Percentiles rank a stretch among this genome's conserved stretches.
Conservation (phyloP, 2,113 vertebrate species). For the Pyxicephalus adspersus region DNA sequence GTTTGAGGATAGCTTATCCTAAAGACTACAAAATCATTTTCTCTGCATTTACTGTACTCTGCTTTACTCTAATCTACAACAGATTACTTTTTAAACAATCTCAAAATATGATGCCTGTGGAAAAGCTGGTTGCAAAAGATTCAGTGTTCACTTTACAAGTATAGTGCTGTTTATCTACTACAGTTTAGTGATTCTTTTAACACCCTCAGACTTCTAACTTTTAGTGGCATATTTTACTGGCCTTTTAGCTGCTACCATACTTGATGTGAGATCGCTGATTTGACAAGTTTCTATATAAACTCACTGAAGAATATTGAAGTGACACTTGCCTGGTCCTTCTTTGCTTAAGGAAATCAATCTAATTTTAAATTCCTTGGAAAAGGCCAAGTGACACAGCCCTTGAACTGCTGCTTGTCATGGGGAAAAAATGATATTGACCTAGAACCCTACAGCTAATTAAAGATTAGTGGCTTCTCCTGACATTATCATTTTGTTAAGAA, state of each 20-base stretch:
- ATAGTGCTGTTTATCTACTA: too few species aligned
- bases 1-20: too few species aligned
- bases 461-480: conserved; percentile 8
- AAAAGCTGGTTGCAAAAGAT: too few species aligned
- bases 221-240: neutral
- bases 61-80: too few species aligned
- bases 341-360: conserved; percentile 33
- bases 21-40: too few species aligned
- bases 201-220: neutral
- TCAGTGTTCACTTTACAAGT: too few species aligned
- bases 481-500: conserved; percentile 9
- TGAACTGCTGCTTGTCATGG: neutral
- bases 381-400: neutral
- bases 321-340: conserved; percentile 19
- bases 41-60: too few species aligned
- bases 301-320: conserved; percentile 29
- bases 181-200: neutral
- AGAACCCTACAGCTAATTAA: neutral
- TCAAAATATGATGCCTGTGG: too few species aligned
- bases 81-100: too few species aligned
- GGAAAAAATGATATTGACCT: conserved; percentile 8
- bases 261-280: neutral
- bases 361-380: conserved; percentile 24
- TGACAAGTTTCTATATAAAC: neutral
- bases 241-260: conserved; percentile 11